Evolutionary conservation across 2,113 vertebrate genomes (phyloP).

Genomic region (Tamias sibiricus): DNA sequence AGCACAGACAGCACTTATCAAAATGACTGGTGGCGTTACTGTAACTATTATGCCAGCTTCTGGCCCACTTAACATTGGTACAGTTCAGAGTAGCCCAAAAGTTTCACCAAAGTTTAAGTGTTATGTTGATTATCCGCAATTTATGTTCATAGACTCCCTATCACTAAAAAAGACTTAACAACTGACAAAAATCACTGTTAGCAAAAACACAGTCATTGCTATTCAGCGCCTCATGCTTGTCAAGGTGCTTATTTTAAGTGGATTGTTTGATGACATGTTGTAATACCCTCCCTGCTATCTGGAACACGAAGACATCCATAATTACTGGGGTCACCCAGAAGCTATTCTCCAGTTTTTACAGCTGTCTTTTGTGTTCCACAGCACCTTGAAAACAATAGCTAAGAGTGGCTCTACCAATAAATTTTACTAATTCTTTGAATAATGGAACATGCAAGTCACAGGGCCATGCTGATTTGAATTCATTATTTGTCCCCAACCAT

Average conservation of each 20-base stretch:
- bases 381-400: slow-evolving; percentile 69
- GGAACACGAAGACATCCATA: slow-evolving; percentile 56
- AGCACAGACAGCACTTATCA: neutral
- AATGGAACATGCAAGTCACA: slow-evolving; percentile 53
- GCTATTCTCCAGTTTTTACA: slow-evolving; percentile 54
- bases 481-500: neutral
- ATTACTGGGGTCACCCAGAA: slow-evolving; percentile 62
- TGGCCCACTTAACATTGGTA: neutral
- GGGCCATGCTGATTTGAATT: slow-evolving; percentile 34
- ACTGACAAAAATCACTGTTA: slow-evolving; percentile 40
- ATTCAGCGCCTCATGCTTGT: slow-evolving; percentile 21
- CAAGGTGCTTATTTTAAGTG: slow-evolving; percentile 62
- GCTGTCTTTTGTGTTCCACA: slow-evolving; percentile 62
- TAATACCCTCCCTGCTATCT: slow-evolving; percentile 52
- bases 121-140: slow-evolving; percentile 6
- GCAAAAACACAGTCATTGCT: slow-evolving; percentile 29
- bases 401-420: slow-evolving; percentile 55
- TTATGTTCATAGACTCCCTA: neutral
- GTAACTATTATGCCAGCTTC: neutral
- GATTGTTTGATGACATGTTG: slow-evolving; percentile 61
- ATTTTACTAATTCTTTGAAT: slow-evolving; percentile 71
- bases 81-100: neutral
- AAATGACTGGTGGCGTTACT: neutral
- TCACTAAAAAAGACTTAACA: slow-evolving; percentile 44
- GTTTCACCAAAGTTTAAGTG: slow-evolving; percentile 21